Percentiles rank a stretch among this genome's conserved stretches.
These are phyloP conservation scores for zebrafish (Danio rerio) DNA, from an alignment of 2,113 vertebrate species.

Conservation along the genomic window DNA sequence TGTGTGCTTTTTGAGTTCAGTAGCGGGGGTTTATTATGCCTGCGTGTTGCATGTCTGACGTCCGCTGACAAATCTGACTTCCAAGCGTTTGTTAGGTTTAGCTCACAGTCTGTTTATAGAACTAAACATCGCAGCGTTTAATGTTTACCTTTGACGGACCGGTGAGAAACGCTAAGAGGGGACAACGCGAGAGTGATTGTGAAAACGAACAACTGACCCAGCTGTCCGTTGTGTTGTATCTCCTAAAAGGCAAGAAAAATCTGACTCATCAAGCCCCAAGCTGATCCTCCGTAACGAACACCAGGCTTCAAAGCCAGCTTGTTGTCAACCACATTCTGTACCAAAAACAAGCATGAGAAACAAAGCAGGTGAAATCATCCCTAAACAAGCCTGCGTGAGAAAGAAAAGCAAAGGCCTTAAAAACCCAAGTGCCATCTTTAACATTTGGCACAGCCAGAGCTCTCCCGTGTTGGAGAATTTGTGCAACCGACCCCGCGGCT, in stretches of 20 bases:
- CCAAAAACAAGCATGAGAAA: conserved; percentile 60
- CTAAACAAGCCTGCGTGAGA: conserved; percentile 37
- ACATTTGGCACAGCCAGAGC: conserved; percentile 61
- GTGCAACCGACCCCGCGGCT: conserved; percentile 20
- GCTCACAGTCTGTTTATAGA: conserved; percentile 28
- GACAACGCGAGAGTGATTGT: conserved; percentile 13
- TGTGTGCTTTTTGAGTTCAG: conserved; percentile 7
- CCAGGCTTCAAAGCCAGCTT: conserved; percentile 67
- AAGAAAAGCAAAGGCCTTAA: conserved; percentile 39
- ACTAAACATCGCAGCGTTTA: not conserved
- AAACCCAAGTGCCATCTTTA: conserved; percentile 59
- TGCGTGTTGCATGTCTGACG: conserved; percentile 3
- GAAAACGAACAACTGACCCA: conserved; percentile 54
- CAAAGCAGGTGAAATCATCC: conserved; percentile 57
- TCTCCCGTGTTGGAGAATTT: conserved; percentile 48
- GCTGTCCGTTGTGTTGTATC: conserved; percentile 53
- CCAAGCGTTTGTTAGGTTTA: conserved; percentile 36
- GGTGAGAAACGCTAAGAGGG: not conserved
- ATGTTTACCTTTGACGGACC: not conserved
- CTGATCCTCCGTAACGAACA: conserved; percentile 56
- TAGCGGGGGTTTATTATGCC: conserved; percentile 33
- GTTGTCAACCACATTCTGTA: conserved; percentile 66
- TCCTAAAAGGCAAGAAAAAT: conserved; percentile 63
- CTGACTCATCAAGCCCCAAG: conserved; percentile 55
- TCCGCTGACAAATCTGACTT: conserved; percentile 18